Evolutionary conservation across 2,888 invertebrate genomes (phyloP).

Genomic region (Pomacea canaliculata): DNA sequence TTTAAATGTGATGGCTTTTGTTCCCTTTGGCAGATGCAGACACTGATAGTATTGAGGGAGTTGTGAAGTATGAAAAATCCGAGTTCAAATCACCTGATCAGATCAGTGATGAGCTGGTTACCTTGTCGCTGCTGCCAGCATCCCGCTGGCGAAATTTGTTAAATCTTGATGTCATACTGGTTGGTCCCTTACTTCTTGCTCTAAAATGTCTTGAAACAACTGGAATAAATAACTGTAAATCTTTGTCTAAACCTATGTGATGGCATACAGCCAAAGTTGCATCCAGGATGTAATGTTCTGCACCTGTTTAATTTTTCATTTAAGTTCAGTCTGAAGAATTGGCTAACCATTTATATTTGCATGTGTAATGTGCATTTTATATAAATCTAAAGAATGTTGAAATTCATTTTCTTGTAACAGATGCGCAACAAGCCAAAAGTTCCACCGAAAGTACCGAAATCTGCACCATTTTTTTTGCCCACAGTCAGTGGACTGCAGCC

Average conservation of each 20-base stretch:
- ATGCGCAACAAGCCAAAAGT: slow-evolving; percentile 88
- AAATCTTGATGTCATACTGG: slow-evolving; percentile 86
- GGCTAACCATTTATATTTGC: too few species aligned
- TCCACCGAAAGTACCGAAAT: slow-evolving; percentile 84
- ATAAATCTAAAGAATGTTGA: too few species aligned
- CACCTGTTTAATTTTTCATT: too few species aligned
- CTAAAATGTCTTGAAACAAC: neutral
- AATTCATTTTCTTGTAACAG: slow-evolving; percentile 46
- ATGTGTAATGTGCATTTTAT: too few species aligned
- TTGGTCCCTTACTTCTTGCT: slow-evolving; percentile 24
- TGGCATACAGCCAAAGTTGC: too few species aligned
- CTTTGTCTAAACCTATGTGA: too few species aligned
- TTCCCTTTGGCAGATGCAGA: too few species aligned
- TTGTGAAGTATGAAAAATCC: slow-evolving; percentile 38
- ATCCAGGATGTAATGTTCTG: too few species aligned
- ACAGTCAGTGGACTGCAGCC: slow-evolving; percentile 83
- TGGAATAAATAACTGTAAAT: neutral
- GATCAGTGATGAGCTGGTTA: slow-evolving; percentile 82
- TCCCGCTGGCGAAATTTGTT: slow-evolving; percentile 94
- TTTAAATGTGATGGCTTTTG: too few species aligned
- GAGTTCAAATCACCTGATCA: slow-evolving; percentile 82
- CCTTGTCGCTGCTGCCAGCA: slow-evolving; percentile 85
- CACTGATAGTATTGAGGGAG: slow-evolving; percentile 31
- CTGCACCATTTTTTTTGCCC: slow-evolving; percentile 96
- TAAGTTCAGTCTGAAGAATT: too few species aligned